phyloP scores from a whole-genome alignment of 2,797 vertebrate genomes.

The Micrastur ruficollis region DNA sequence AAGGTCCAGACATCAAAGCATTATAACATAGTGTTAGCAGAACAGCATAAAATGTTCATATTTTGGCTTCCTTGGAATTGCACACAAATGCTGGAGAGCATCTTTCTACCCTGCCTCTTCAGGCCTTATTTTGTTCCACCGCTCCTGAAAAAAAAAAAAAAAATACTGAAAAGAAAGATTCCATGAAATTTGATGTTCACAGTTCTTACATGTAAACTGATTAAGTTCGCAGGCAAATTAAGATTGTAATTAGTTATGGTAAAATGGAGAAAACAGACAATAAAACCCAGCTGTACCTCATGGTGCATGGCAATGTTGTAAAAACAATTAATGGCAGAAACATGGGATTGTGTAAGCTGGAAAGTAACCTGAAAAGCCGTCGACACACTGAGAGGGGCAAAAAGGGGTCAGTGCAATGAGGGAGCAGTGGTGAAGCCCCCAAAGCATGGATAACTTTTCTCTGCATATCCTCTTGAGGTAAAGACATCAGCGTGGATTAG shows the following conservation, averaged over 20 bases:
- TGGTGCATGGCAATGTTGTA: neutral
- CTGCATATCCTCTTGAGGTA: neutral
- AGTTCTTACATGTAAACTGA: neutral
- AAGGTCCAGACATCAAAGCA: neutral
- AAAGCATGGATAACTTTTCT: neutral
- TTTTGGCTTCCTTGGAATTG: neutral
- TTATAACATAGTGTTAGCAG: neutral
- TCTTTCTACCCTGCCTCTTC: neutral
- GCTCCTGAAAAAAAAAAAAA: neutral
- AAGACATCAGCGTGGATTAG: neutral
- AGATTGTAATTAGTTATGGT: neutral
- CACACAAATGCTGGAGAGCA: neutral
- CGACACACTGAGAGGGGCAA: fast-evolving
- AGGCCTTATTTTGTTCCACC: neutral
- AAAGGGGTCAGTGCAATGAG: neutral
- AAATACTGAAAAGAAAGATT: neutral
- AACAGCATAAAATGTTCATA: neutral
- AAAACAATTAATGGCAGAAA: neutral
- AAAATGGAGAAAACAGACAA: neutral
- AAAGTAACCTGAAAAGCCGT: neutral
- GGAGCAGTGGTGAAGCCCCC: neutral
- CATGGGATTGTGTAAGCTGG: neutral
- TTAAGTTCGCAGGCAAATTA: neutral
- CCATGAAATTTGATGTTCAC: neutral
- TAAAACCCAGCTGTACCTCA: neutral